Evolutionary conservation across 2,888 invertebrate species (phyloP).

Genomic region (Acholoe squamosa): DNA sequence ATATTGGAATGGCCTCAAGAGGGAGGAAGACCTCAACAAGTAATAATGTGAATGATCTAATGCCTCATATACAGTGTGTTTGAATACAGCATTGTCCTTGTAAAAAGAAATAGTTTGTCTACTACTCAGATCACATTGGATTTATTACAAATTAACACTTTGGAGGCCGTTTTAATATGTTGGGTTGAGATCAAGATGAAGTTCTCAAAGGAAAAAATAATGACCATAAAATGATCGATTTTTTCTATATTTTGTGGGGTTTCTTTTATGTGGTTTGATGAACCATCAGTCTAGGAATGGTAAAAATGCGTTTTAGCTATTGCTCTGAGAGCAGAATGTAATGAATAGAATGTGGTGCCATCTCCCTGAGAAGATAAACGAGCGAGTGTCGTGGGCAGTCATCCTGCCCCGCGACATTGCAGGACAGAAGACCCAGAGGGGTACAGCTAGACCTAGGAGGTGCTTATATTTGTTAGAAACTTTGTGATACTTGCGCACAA

Average conservation of each 20-base stretch:
- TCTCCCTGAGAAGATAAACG: background rate
- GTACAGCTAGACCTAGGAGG: constrained; percentile 56
- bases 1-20: background rate
- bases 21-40: background rate
- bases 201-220: constrained; percentile 34
- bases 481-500: constrained; percentile 61
- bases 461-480: constrained; percentile 61
- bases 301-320: constrained; percentile 32
- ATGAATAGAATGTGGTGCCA: constrained; percentile 49
- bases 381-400: background rate
- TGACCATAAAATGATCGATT: constrained; percentile 46
- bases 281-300: constrained; percentile 40
- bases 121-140: background rate
- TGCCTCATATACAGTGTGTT: constrained; percentile 15
- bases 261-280: constrained; percentile 16
- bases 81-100: constrained; percentile 18
- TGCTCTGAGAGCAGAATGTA: constrained; percentile 55
- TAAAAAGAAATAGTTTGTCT: constrained; percentile 2
- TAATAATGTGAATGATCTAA: background rate
- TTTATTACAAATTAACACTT: background rate
- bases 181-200: background rate
- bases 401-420: background rate
- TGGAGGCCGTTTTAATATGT: background rate
- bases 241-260: constrained; percentile 47
- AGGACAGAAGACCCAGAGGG: background rate